Base-by-base conservation (phyloP, 2,888 invertebrate species). In the Ferdinandea cuprea region DNA sequence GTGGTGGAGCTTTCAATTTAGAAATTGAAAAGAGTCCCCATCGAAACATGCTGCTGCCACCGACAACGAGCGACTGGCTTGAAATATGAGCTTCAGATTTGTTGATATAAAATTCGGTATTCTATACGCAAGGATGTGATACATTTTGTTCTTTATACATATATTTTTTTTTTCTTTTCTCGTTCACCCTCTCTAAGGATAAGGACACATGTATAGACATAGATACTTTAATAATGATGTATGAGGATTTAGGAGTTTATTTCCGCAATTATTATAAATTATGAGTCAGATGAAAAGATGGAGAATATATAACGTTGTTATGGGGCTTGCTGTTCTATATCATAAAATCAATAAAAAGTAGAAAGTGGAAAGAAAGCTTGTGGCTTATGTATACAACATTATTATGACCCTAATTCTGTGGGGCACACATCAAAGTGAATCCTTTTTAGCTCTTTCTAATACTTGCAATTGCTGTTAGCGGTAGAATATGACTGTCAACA, bases 1-100 rank as follows among this genome's bases (percentile, higher is more conserved):
- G n/a, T n/a, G n/a, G n/a, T 15, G 32, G 65, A 81, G 77, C 81
- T 81, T 81, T 77, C 69, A 81, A 77, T 77, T 81, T 71, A 17
- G 65, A 66, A 66, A 77, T 77, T 81, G 71, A 65, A 69, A 69
- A 30, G 17, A 25, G 3, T 25, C 25, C 25, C 1, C 7, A 42
- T 0, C 15, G 15, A 25, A 40, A 40, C 42, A 50, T 17, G 54
- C 56, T 68, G 68, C 25, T 44, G 46, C 42, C n/a, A n/a, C n/a
- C n/a, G n/a, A n/a, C n/a, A n/a, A n/a, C n/a, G n/a, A 17, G 3
- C 35, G 61, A 58, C 48, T 69, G 37, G 25, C 28, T 58, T 69
- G 50, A 69, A 74, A 80, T 69, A 74, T 59, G 58, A 71, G 58
- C 73, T 63, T 25, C 19, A 50, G 65, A 69, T 69, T 80, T 63